Evolutionary conservation across 2,888 invertebrate genomes (phyloP).

Genomic region (Cheilosia vulpina): DNA sequence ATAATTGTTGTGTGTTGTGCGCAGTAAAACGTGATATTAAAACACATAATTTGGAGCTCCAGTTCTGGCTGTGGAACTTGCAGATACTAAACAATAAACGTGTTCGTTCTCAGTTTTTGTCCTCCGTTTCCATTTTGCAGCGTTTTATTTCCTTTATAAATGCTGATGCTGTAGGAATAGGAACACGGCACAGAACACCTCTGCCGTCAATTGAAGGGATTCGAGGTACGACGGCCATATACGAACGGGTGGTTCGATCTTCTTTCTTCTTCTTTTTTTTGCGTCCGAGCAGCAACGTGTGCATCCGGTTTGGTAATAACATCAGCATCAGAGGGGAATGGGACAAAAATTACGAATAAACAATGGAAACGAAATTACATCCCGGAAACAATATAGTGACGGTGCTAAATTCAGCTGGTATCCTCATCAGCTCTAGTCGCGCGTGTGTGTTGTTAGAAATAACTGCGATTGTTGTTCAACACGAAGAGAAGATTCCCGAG

Average conservation of each 20-base stretch:
- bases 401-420: slow-evolving; percentile 54
- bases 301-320: slow-evolving; percentile 45
- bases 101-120: slow-evolving; percentile 44
- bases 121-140: not conserved
- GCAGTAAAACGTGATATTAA: slow-evolving; percentile 76
- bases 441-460: slow-evolving; percentile 28
- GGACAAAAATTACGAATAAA: slow-evolving; percentile 55
- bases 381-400: slow-evolving; percentile 64
- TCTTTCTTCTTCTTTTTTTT: slow-evolving; percentile 18
- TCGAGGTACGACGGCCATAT: slow-evolving; percentile 5
- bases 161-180: slow-evolving; percentile 5
- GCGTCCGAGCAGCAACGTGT: slow-evolving; percentile 20
- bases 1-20: slow-evolving; percentile 70
- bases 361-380: slow-evolving; percentile 63
- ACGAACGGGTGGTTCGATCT: slow-evolving; percentile 19
- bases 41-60: slow-evolving; percentile 73
- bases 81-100: slow-evolving; percentile 69
- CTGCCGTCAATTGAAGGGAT: slow-evolving; percentile 28
- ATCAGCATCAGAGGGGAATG: slow-evolving; percentile 13
- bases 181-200: not conserved
- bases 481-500: slow-evolving; percentile 7
- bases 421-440: slow-evolving; percentile 11
- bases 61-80: slow-evolving; percentile 53
- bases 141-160: slow-evolving; percentile 16
- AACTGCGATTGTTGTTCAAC: slow-evolving; percentile 37